Evolutionary conservation across 2,888 invertebrate species (phyloP).

Genomic region (Calameuta filiformis): DNA sequence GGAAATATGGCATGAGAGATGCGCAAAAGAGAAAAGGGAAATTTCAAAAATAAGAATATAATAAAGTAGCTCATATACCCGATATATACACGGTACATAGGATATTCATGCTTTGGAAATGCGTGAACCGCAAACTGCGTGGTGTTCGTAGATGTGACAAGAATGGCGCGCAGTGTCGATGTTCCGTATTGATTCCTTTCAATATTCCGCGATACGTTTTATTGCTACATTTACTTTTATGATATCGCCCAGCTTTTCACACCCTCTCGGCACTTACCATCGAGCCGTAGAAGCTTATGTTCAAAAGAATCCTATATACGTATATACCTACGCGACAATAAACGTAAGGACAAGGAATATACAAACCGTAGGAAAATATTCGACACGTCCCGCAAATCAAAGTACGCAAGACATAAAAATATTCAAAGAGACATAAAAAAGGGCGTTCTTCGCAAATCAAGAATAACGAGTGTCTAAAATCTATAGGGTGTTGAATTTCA

Average conservation of each 20-base stretch:
- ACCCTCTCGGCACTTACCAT: constrained; percentile 35
- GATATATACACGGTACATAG: not conserved
- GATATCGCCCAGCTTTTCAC: constrained; percentile 42
- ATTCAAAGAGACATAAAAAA: not conserved
- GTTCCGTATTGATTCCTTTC: constrained; percentile 25
- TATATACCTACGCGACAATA: not conserved
- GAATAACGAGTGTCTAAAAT: not conserved
- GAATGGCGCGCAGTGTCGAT: not conserved
- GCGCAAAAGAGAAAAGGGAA: not conserved
- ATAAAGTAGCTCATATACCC: not conserved
- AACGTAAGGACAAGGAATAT: not conserved
- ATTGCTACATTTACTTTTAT: constrained; percentile 48
- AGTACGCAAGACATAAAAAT: not conserved
- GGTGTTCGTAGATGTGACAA: not conserved
- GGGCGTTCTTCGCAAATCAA: not conserved
- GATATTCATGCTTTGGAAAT: not conserved
- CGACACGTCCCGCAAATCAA: constrained; percentile 18
- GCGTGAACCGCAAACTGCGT: not conserved
- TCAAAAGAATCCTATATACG: not conserved
- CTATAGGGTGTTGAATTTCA: not conserved
- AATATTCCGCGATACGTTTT: constrained; percentile 44
- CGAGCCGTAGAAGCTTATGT: constrained; percentile 25
- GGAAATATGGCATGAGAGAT: not conserved
- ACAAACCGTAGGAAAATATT: constrained; percentile 7
- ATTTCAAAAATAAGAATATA: not conserved